Evolutionary conservation across 2,797 vertebrate species (phyloP).

Genomic region (Pipistrellus kuhlii): DNA sequence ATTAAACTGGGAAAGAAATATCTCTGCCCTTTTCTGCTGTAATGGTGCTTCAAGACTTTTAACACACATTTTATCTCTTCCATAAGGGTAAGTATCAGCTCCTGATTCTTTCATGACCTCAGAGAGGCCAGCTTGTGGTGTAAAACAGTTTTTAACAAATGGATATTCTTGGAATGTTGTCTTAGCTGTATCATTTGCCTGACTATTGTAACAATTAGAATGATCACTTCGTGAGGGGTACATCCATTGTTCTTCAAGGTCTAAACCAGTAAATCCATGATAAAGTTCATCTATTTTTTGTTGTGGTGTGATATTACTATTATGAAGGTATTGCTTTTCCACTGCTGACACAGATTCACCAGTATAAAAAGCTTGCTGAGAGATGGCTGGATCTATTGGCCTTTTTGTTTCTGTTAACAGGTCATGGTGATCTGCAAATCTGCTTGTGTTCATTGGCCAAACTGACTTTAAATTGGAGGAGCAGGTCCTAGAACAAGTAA

Average conservation of each 20-base stretch:
- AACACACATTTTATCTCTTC: constrained; percentile 86
- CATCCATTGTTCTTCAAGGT: constrained; percentile 88
- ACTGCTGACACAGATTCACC: constrained; percentile 83
- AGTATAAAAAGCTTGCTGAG: constrained; percentile 86
- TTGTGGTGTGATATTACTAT: constrained; percentile 83
- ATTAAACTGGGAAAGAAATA: constrained; percentile 84
- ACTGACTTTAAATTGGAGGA: constrained; percentile 88
- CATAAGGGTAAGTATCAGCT: constrained; percentile 83
- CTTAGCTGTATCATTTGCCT: constrained; percentile 86
- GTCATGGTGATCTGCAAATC: constrained; percentile 88
- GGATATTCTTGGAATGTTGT: constrained; percentile 88
- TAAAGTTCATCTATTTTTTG: constrained; percentile 88
- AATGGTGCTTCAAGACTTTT: constrained; percentile 85
- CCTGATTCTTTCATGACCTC: constrained; percentile 85
- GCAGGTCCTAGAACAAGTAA: constrained; percentile 88
- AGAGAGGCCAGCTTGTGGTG: constrained; percentile 84
- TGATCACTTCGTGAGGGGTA: constrained; percentile 87
- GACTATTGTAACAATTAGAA: constrained; percentile 82
- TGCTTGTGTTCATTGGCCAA: constrained; percentile 90
- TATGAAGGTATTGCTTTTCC: constrained; percentile 86
- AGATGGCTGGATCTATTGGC: constrained; percentile 84
- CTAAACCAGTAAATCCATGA: constrained; percentile 84
- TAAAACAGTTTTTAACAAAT: constrained; percentile 85
- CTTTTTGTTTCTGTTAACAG: constrained; percentile 89
- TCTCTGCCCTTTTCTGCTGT: constrained; percentile 86